Conservation (phyloP, 1,140 invertebrate species). For the Bombyx mandarina region DNA sequence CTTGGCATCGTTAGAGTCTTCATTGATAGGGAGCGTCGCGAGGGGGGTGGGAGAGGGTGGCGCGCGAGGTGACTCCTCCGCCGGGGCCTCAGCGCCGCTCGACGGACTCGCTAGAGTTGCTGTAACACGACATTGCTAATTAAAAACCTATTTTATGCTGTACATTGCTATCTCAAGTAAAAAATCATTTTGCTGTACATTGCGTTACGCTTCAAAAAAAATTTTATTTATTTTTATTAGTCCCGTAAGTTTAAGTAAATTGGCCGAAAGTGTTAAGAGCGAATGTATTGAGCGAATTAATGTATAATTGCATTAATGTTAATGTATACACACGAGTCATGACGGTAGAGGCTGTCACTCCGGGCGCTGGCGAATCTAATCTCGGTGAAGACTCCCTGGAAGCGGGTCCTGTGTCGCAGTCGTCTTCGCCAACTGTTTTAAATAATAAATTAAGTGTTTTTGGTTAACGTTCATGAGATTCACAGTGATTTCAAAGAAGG, state of each 20-base stretch:
- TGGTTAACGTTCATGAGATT: too few relatives aligned
- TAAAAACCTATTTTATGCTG: too few relatives aligned
- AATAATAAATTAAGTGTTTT: background rate
- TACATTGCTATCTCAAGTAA: too few relatives aligned
- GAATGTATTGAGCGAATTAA: background rate
- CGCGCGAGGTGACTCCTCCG: conserved; percentile 29
- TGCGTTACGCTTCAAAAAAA: too few relatives aligned
- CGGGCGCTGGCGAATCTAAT: conserved; percentile 70
- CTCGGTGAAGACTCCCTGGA: conserved; percentile 78
- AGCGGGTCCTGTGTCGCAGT: conserved; percentile 73
- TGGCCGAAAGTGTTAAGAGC: too few relatives aligned
- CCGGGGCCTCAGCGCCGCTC: conserved; percentile 43
- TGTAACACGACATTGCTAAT: conserved; percentile 7
- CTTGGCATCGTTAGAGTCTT: conserved; percentile 61
- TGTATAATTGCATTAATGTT: background rate
- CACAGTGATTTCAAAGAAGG: too few relatives aligned
- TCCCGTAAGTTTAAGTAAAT: too few relatives aligned
- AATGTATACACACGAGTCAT: conserved; percentile 44
- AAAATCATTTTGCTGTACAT: conserved; percentile 16
- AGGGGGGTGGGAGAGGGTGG: conserved; percentile 29
- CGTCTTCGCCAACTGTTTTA: conserved; percentile 57
- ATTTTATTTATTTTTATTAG: too few relatives aligned
- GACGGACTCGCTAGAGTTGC: conserved; percentile 53
- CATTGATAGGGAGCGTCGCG: conserved; percentile 35
- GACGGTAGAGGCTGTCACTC: conserved; percentile 48